A percentile compares a stretch with the other conserved stretches of the same genome.
Conservation (phyloP, 1,140 invertebrate species). For the Drosophila fuyamai region DNA sequence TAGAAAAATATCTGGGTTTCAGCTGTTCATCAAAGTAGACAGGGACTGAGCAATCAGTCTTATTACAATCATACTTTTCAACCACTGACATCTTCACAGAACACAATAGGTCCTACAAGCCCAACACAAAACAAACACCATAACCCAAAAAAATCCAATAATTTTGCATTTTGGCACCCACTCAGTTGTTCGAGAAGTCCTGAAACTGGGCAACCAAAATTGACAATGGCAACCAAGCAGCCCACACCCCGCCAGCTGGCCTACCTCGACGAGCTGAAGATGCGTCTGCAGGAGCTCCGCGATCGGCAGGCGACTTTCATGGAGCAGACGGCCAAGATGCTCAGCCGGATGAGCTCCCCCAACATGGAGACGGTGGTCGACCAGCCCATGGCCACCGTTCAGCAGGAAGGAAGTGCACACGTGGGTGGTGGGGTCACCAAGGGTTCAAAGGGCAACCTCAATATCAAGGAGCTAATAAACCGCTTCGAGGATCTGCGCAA, state of each 20-base stretch:
- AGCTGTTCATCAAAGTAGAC: not conserved
- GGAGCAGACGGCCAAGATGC: conserved; percentile 57
- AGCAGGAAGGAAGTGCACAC: not conserved
- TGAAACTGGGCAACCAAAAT: conserved; percentile 26
- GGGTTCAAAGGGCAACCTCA: conserved; percentile 10
- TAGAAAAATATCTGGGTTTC: too few relatives aligned
- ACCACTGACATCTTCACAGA: not conserved
- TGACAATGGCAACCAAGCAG: conserved; percentile 13
- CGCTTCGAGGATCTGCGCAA: conserved; percentile 64
- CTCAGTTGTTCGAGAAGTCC: conserved; percentile 2
- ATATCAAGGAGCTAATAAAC: conserved; percentile 57
- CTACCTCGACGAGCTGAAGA: conserved; percentile 67
- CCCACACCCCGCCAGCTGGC: conserved; percentile 58
- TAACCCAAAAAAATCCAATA: conserved; percentile 13
- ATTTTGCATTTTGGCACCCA: not conserved
- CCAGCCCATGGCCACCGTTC: not conserved
- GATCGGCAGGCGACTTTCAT: conserved; percentile 62
- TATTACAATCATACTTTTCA: not conserved
- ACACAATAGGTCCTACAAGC: conserved; percentile 5
- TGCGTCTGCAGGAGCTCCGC: conserved; percentile 49
- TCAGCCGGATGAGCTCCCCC: conserved; percentile 45
- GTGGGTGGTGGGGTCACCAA: not conserved
- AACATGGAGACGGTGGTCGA: not conserved
- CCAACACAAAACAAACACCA: not conserved
- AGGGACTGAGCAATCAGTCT: not conserved